phyloP scores from a whole-genome alignment of 2,888 invertebrate species.

The Stenotaenia linearis region DNA sequence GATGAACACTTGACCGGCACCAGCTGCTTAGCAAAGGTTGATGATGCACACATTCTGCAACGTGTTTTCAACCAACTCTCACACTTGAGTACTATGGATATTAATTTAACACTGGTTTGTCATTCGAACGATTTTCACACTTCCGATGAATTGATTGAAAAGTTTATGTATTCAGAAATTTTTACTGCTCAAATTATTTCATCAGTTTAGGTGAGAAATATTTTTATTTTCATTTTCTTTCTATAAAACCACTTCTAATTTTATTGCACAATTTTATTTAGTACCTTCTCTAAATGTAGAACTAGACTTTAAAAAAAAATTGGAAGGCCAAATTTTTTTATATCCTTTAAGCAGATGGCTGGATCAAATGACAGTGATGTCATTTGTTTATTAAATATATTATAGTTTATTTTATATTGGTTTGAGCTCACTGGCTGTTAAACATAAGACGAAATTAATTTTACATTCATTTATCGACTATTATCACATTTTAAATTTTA shows the following conservation, averaged over 20 bases:
- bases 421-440: neutral
- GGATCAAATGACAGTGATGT: neutral
- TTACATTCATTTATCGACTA: too few species aligned
- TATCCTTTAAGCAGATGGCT: neutral
- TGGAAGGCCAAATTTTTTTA: neutral
- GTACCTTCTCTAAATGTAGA: neutral
- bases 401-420: neutral
- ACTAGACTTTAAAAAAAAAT: neutral
- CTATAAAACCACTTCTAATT: neutral
- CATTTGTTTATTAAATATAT: neutral
- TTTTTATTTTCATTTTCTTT: neutral
- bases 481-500: too few species aligned
- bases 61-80: neutral
- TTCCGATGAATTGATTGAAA: too few species aligned
- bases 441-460: too few species aligned
- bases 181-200: neutral
- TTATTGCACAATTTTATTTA: neutral
- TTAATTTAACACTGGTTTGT: neutral
- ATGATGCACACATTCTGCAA: neutral
- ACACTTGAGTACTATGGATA: neutral
- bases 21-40: neutral
- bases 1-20: slow-evolving; percentile 1
- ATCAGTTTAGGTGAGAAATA: neutral
- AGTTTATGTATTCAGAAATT: neutral
- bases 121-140: neutral